Base-by-base conservation (phyloP, 2,113 vertebrate species). In the Xenotilapia leptura region DNA sequence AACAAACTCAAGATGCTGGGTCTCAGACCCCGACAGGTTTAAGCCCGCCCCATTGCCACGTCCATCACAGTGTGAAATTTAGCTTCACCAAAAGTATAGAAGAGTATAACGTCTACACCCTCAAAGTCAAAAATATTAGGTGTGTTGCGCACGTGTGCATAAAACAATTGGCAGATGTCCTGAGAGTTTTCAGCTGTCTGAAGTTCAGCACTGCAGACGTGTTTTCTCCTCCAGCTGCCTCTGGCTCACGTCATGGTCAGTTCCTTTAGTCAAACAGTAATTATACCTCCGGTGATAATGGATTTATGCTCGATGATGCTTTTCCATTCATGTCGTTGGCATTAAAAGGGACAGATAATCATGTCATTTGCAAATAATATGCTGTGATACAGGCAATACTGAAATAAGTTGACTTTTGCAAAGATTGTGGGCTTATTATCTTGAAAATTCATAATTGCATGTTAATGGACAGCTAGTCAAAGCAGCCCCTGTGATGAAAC, bases 211-310 rank as follows among this genome's bases (percentile, higher is more conserved):
- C 45, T 26, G 45, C 36, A 33, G 31, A 55, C 31, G 12, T 68
- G 45, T 31, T 68, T 83, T 56, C 12, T 42, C 38, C 23, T 85
- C 5, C 19, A 88, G 51, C 84, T 56, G 70, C 42, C 42, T 77
- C 15, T 75, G 8, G 33, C 26, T 90, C 83, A 89, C 70, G 87
- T 86, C 81, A 83, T 17, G 45, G 79, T 86, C 79, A 89, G 14
- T 77, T 90, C 65, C 49, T 85, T 83, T 56, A 82, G 70, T 79
- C 58, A 45, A 10, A 8, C 54, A 73, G 83, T 88, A 88, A 92
- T 91, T 90, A 87, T 75, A 87, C 26, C 80, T 80, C 9, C 4
- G 49, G 81, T 88, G 87, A 86, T 89, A 90, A 92, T 92, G 89
- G 89, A 85, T 85, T 86, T 73, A 92, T 42, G 13, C 42, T 73